Evolutionary conservation across 2,797 vertebrate species (phyloP).

Genomic region (Onychomys torridus): DNA sequence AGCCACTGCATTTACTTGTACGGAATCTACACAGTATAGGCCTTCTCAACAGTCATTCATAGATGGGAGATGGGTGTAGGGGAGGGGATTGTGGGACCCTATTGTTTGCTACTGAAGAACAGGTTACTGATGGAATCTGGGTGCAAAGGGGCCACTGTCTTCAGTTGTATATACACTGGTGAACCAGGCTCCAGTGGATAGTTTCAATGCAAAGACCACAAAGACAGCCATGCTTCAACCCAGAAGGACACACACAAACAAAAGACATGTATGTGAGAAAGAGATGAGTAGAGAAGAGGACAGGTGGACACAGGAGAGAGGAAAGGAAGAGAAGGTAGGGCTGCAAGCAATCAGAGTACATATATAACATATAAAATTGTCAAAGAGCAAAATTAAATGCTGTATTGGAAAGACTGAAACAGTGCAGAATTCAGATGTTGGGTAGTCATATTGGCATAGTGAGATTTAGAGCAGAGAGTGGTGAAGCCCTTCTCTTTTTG

Average conservation of each 20-base stretch:
- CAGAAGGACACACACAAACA: neutral
- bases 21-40: neutral
- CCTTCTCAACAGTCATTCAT: neutral
- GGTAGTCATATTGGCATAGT: neutral
- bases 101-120: neutral
- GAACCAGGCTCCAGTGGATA: neutral
- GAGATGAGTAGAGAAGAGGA: neutral
- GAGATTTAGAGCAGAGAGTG: slow-evolving; percentile 36
- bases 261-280: neutral
- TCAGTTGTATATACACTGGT: neutral
- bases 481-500: neutral
- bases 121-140: neutral
- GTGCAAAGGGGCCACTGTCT: too few species aligned
- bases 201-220: neutral
- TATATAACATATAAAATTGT: neutral
- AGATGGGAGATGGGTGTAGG: neutral
- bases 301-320: neutral
- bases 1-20: neutral
- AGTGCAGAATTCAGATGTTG: neutral
- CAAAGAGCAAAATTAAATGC: neutral
- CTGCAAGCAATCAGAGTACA: neutral
- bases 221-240: neutral
- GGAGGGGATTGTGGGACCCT: neutral
- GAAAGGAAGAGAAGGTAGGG: neutral
- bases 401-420: slow-evolving; percentile 29